phyloP scores from a whole-genome alignment of 2,797 vertebrate genomes.

The Enteromius radiatus region DNA sequence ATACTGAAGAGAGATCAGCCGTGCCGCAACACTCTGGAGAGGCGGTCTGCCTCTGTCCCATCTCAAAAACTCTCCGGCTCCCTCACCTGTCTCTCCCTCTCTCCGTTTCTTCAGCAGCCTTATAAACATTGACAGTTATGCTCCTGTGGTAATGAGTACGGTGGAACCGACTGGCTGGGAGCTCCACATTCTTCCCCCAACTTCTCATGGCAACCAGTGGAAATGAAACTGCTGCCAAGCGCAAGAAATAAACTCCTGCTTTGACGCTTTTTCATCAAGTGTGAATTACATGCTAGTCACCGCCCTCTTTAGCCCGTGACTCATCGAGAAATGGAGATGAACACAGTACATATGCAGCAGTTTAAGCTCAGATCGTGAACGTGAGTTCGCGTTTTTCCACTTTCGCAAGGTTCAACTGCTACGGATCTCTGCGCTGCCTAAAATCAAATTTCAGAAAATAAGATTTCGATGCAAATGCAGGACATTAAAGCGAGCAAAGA shows the following conservation, averaged over 20 bases:
- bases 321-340: constrained; percentile 59
- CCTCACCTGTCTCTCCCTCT: constrained; percentile 67
- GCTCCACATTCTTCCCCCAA: constrained; percentile 10
- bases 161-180: constrained; percentile 32
- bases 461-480: constrained; percentile 17
- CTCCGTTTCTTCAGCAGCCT: constrained; percentile 58
- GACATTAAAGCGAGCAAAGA: constrained; percentile 15
- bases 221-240: constrained; percentile 9
- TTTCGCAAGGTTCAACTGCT: background rate
- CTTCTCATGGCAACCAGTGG: constrained; percentile 27
- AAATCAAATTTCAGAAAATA: constrained; percentile 9
- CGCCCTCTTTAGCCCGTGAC: constrained; percentile 22
- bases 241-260: constrained; percentile 13
- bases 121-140: constrained; percentile 71
- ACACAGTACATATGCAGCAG: constrained; percentile 53
- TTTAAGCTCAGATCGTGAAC: constrained; percentile 25
- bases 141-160: constrained; percentile 64
- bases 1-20: constrained; percentile 75
- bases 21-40: constrained; percentile 64
- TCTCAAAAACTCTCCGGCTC: constrained; percentile 48
- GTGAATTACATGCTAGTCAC: constrained; percentile 29
- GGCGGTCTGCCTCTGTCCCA: constrained; percentile 25
- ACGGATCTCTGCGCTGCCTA: background rate
- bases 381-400: background rate
- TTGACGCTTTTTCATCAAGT: constrained; percentile 38